These are phyloP conservation scores for Tupaia tana DNA, from an alignment of 2,113 vertebrate species.

Conservation along the genomic window DNA sequence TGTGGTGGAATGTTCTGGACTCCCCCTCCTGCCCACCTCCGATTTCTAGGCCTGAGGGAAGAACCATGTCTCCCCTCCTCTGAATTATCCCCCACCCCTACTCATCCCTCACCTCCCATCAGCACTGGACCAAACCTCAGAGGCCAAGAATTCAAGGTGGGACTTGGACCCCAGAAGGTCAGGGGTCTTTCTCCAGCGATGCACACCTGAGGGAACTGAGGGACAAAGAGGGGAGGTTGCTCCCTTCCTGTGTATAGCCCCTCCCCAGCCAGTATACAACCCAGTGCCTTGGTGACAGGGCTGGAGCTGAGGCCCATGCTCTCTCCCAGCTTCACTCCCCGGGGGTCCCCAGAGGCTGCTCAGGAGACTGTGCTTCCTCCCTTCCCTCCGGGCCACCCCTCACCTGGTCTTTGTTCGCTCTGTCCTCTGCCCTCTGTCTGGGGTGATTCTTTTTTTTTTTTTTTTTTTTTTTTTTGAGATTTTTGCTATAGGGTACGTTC, in stretches of 20 bases:
- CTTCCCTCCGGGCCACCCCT: neutral
- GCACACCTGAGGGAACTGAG: neutral
- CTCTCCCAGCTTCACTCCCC: conserved; percentile 22
- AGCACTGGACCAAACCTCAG: neutral
- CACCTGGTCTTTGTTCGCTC: conserved; percentile 74
- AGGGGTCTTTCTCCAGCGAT: neutral
- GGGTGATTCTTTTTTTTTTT: conserved; percentile 63
- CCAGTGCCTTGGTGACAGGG: neutral
- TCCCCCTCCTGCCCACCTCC: neutral
- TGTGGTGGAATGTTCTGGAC: neutral
- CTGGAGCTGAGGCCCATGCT: neutral
- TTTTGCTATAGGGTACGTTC: no score
- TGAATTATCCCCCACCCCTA: neutral
- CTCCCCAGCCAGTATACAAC: neutral
- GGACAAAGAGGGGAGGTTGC: neutral
- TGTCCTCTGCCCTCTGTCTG: conserved; percentile 60
- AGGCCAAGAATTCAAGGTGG: neutral
- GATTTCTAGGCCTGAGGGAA: neutral
- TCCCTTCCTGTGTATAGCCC: neutral
- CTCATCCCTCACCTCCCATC: neutral
- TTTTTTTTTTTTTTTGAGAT: no score
- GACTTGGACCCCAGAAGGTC: neutral
- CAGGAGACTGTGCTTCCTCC: neutral
- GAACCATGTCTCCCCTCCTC: neutral
- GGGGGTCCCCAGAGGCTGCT: conserved; percentile 30